Evolutionary conservation across 2,888 invertebrate genomes (phyloP).

Genomic region (Drosophila vallismaia): DNA sequence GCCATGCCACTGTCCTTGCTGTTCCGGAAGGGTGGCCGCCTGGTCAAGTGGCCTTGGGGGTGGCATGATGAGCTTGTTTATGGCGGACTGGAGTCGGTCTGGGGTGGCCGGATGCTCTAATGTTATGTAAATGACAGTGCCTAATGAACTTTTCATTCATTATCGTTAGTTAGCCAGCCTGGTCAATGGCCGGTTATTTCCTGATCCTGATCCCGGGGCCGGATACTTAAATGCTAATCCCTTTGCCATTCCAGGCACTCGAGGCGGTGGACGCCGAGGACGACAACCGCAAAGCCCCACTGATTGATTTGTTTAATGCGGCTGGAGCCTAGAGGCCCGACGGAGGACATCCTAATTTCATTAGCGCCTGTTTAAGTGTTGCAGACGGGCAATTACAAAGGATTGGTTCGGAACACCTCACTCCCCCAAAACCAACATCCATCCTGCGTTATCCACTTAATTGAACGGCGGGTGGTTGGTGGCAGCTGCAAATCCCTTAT

Average conservation of each 20-base stretch:
- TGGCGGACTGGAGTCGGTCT: constrained; percentile 4
- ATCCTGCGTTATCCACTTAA: constrained; percentile 32
- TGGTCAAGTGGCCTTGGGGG: constrained; percentile 15
- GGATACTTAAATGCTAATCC: constrained; percentile 71
- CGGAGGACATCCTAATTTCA: constrained; percentile 69
- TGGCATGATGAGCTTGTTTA: constrained; percentile 42
- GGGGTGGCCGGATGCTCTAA: constrained; percentile 62
- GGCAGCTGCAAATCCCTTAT: constrained; percentile 49
- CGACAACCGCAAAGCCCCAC: constrained; percentile 64
- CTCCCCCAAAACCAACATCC: neutral
- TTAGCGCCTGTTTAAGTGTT: constrained; percentile 68
- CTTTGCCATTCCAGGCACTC: constrained; percentile 63
- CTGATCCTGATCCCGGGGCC: constrained; percentile 35
- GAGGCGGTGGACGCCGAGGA: constrained; percentile 37
- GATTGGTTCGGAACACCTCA: constrained; percentile 19
- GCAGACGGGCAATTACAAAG: constrained; percentile 49
- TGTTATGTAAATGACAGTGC: constrained; percentile 79
- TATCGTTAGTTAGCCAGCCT: constrained; percentile 71
- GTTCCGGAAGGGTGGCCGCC: constrained; percentile 2
- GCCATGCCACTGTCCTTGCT: constrained; percentile 18
- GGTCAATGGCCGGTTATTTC: constrained; percentile 58
- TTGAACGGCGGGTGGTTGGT: constrained; percentile 65
- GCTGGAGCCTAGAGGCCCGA: constrained; percentile 43
- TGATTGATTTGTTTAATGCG: constrained; percentile 79
- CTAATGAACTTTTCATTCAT: constrained; percentile 80